These are phyloP conservation scores for Myanophis thanlyinensis DNA, from an alignment of 2,113 vertebrate genomes.

Conservation along the genomic window DNA sequence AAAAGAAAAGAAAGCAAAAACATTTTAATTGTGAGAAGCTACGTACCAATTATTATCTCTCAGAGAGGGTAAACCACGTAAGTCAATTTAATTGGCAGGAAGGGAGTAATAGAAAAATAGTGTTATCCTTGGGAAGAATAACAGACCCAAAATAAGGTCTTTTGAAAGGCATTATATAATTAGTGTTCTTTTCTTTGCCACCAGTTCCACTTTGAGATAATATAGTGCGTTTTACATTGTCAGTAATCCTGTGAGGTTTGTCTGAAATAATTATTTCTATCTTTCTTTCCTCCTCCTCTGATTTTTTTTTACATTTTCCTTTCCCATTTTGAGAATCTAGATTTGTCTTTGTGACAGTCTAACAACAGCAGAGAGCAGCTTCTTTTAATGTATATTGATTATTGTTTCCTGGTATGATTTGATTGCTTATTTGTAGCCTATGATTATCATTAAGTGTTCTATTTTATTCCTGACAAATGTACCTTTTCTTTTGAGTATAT, in stretches of 20 bases:
- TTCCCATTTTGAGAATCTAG: background rate
- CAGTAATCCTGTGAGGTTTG: background rate
- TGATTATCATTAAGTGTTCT: too few species aligned
- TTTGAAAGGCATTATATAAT: background rate
- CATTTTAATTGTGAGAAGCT: background rate
- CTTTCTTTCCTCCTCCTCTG: background rate
- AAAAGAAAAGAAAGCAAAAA: background rate
- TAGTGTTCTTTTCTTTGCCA: background rate
- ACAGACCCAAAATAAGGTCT: background rate
- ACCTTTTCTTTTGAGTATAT: too few species aligned
- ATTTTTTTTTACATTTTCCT: background rate
- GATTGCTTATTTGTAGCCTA: too few species aligned
- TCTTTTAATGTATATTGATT: too few species aligned
- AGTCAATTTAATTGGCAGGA: slow-evolving; percentile 3
- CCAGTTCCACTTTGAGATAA: background rate
- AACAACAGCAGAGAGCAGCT: background rate
- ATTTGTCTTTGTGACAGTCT: background rate
- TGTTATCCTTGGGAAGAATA: background rate
- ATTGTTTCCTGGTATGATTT: too few species aligned
- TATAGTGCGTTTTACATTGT: background rate
- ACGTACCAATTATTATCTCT: background rate
- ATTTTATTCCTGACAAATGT: too few species aligned
- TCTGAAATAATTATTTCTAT: background rate
- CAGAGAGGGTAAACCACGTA: background rate
- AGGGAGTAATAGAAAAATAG: background rate